Percentiles rank a stretch among this genome's conserved stretches.
phyloP scores from a whole-genome alignment of 2,888 invertebrate species.

The Panzeria rudis region DNA sequence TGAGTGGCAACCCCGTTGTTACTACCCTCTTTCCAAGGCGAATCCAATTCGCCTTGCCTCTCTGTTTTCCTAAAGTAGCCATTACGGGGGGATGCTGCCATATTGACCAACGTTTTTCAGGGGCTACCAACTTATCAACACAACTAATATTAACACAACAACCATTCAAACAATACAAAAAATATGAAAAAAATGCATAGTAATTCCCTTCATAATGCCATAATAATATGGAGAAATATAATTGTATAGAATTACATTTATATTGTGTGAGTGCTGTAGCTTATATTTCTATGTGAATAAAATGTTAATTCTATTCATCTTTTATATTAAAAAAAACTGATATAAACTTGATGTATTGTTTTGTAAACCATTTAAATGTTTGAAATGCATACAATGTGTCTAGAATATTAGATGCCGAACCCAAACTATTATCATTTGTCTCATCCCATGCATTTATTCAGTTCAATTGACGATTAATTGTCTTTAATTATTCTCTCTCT shows the following conservation, averaged over 20 bases:
- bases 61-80: not conserved
- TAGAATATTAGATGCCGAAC: slow-evolving; percentile 27
- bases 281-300: slow-evolving; percentile 30
- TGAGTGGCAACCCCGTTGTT: not conserved
- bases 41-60: too few relatives aligned
- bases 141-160: not conserved
- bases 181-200: not conserved
- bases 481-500: slow-evolving; percentile 44
- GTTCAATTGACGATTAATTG: slow-evolving; percentile 67
- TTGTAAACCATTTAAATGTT: slow-evolving; percentile 23
- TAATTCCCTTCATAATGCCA: slow-evolving; percentile 11
- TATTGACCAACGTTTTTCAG: not conserved
- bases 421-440: slow-evolving; percentile 40
- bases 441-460: slow-evolving; percentile 33
- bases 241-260: slow-evolving; percentile 52
- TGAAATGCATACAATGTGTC: slow-evolving; percentile 29
- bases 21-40: too few relatives aligned
- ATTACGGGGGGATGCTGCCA: not conserved
- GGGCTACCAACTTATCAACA: not conserved
- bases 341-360: slow-evolving; percentile 19
- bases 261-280: not conserved
- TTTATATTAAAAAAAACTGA: not conserved
- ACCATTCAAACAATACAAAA: not conserved
- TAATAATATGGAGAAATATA: slow-evolving; percentile 46
- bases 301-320: slow-evolving; percentile 37